A percentile compares a stretch with the other conserved stretches of the same genome.
These are phyloP conservation scores for Lasiommata megera DNA, from an alignment of 2,888 invertebrate genomes.

Conservation along the genomic window DNA sequence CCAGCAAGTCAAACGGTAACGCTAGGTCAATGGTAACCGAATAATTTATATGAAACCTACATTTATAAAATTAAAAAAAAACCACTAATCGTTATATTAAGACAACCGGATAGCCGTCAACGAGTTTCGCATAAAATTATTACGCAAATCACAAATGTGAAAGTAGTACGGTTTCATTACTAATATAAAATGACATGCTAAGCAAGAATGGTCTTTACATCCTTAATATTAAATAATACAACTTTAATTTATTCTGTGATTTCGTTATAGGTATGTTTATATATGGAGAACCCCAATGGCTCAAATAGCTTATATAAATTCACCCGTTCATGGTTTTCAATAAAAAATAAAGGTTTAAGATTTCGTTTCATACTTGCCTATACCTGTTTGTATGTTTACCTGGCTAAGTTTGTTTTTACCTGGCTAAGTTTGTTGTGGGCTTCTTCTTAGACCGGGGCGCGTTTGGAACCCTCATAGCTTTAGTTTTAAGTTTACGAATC, in stretches of 20 bases:
- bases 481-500: no score
- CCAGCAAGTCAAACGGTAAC: background rate
- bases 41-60: background rate
- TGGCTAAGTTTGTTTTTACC: no score
- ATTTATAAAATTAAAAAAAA: background rate
- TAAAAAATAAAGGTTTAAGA: no score
- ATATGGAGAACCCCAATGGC: background rate
- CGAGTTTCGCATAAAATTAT: conserved; percentile 29
- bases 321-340: background rate
- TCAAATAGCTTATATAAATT: background rate
- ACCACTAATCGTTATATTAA: conserved; percentile 8
- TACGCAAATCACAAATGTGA: conserved; percentile 29
- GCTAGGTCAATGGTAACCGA: background rate
- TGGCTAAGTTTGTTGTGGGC: no score
- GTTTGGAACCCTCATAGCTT: no score
- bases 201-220: conserved; percentile 15
- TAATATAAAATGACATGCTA: conserved; percentile 18
- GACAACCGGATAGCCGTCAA: conserved; percentile 19
- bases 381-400: no score
- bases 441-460: no score
- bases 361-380: no score
- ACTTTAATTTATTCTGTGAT: background rate
- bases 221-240: conserved; percentile 10
- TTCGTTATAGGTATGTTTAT: background rate
- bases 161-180: conserved; percentile 26